These are phyloP conservation scores for Netta rufina DNA, from an alignment of 2,797 vertebrate species.

Conservation along the genomic window DNA sequence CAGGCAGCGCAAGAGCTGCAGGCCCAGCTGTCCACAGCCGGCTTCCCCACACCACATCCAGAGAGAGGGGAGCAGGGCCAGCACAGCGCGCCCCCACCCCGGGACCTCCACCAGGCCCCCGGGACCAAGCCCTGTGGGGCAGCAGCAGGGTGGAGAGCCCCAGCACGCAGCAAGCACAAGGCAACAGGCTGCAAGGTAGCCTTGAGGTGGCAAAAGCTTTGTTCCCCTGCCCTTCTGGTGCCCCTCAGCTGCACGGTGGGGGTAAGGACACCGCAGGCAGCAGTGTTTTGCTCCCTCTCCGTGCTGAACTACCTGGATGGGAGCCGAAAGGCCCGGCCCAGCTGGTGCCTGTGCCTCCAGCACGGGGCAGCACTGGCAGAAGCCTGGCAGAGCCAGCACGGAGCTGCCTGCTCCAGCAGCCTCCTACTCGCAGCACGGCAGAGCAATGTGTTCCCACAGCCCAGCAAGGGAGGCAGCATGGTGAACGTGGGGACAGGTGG, in stretches of 20 bases:
- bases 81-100: rapidly evolving
- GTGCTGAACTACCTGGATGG: neutral
- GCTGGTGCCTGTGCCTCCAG: neutral
- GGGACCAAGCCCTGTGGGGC: neutral
- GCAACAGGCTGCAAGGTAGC: neutral
- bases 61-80: neutral
- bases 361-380: neutral
- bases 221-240: neutral
- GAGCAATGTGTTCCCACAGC: neutral
- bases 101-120: neutral
- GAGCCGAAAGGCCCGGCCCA: neutral
- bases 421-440: neutral
- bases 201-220: neutral
- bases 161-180: neutral
- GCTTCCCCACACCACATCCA: neutral
- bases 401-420: conserved; percentile 15
- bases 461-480: neutral
- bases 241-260: neutral
- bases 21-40: neutral
- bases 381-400: neutral
- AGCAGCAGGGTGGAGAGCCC: neutral
- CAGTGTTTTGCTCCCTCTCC: neutral
- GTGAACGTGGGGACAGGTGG: neutral
- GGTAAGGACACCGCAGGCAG: rapidly evolving
- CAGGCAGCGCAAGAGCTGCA: neutral